Evolutionary conservation across 1,140 invertebrate species (phyloP).

Genomic region (Scaptomyza montana): DNA sequence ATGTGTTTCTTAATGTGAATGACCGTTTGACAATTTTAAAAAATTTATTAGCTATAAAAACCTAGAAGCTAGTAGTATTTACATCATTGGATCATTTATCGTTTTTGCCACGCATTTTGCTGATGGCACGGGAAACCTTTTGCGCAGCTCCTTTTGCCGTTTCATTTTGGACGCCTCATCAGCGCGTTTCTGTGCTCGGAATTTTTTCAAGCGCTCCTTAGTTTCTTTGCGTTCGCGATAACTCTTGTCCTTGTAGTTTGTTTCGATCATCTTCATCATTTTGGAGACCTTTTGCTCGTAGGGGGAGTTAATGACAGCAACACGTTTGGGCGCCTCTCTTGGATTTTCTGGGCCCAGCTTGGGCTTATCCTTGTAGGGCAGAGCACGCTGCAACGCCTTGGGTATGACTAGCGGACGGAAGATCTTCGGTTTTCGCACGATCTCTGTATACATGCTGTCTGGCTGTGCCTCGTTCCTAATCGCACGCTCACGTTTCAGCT

Average conservation of each 20-base stretch:
- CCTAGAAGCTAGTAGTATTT: not conserved
- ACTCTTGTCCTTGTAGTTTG: constrained; percentile 86
- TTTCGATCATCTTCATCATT: constrained; percentile 92
- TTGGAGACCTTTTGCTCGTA: constrained; percentile 93
- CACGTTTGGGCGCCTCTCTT: constrained; percentile 86
- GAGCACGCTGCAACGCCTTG: constrained; percentile 91
- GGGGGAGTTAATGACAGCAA: constrained; percentile 95
- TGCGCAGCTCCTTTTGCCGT: constrained; percentile 92
- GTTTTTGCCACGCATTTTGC: constrained; percentile 75
- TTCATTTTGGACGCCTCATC: constrained; percentile 88
- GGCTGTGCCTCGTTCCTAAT: constrained; percentile 89
- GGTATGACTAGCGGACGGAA: constrained; percentile 94
- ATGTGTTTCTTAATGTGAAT: not conserved
- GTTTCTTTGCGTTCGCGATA: constrained; percentile 85
- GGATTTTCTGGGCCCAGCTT: constrained; percentile 85
- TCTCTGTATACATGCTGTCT: constrained; percentile 93
- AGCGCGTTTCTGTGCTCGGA: constrained; percentile 87
- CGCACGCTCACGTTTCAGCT: constrained; percentile 93
- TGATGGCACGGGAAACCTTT: constrained; percentile 90
- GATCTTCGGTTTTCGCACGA: constrained; percentile 89
- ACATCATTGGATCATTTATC: constrained; percentile 36
- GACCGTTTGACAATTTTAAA: not conserved
- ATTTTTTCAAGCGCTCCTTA: constrained; percentile 85
- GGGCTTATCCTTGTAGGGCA: constrained; percentile 97
- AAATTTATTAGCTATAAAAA: constrained; percentile 24